phyloP scores from a whole-genome alignment of 2,797 vertebrate species.

The Lepus oiostolus region DNA sequence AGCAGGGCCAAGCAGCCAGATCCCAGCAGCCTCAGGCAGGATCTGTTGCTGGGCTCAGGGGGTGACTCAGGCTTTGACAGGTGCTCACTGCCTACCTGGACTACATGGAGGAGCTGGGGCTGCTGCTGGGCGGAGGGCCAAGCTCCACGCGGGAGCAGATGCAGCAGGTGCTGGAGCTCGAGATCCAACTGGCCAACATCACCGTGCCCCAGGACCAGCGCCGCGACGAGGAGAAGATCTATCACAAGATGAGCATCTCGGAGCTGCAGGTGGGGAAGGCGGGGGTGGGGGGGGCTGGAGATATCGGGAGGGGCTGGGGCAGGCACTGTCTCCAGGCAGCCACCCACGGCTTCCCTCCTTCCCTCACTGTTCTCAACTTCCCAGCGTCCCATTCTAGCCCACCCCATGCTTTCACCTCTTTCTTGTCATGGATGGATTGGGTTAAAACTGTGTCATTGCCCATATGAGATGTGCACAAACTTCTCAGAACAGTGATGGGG shows the following conservation, averaged over 20 bases:
- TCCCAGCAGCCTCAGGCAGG: neutral
- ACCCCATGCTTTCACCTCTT: conserved; percentile 13
- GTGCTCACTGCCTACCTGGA: conserved; percentile 95
- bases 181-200: conserved; percentile 94
- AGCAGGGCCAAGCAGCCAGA: neutral
- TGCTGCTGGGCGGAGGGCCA: conserved; percentile 92
- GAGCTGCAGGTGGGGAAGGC: conserved; percentile 93
- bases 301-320: neutral
- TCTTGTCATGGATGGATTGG: neutral
- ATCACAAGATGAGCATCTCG: conserved; percentile 95
- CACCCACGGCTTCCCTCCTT: neutral
- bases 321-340: neutral
- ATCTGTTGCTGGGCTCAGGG: neutral
- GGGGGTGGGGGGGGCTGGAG: neutral
- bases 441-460: conserved; percentile 17
- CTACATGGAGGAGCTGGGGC: conserved; percentile 97
- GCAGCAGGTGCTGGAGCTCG: conserved; percentile 96
- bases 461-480: neutral
- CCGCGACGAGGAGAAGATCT: conserved; percentile 97
- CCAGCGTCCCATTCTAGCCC: neutral
- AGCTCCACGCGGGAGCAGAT: conserved; percentile 92
- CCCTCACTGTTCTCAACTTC: neutral
- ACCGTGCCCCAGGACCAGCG: conserved; percentile 97
- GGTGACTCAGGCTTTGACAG: conserved; percentile 82
- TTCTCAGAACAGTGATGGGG: neutral